Percentiles rank a stretch among this genome's conserved stretches.
Conservation (phyloP, 2,113 vertebrate species). For the Ptychochromis oligacanthus region DNA sequence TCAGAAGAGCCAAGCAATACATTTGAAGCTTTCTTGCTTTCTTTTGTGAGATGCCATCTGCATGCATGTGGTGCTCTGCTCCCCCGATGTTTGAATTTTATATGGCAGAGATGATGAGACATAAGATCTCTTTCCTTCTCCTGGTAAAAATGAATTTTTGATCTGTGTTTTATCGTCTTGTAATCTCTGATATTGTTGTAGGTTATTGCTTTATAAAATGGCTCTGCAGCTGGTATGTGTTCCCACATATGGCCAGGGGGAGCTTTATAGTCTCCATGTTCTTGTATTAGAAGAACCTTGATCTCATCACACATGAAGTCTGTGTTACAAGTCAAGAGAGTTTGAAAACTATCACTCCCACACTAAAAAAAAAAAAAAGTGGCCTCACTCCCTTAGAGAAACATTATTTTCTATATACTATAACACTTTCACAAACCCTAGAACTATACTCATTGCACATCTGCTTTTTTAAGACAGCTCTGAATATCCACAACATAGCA, state of each 20-base stretch:
- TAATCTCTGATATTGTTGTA: slow-evolving; percentile 63
- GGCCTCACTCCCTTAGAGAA: neutral
- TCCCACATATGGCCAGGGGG: slow-evolving; percentile 41
- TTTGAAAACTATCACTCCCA: slow-evolving; percentile 10
- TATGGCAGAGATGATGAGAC: slow-evolving; percentile 60
- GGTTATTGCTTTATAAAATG: slow-evolving; percentile 68
- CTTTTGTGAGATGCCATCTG: slow-evolving; percentile 10
- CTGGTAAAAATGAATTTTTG: slow-evolving; percentile 56
- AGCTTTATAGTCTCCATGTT: slow-evolving; percentile 50
- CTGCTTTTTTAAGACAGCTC: neutral
- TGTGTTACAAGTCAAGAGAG: slow-evolving; percentile 30
- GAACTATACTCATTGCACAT: neutral
- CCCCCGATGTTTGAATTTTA: slow-evolving; percentile 45
- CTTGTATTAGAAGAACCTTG: slow-evolving; percentile 27
- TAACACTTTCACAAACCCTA: neutral
- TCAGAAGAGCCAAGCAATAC: slow-evolving; percentile 25
- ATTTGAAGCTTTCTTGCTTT: slow-evolving; percentile 13
- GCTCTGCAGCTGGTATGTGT: slow-evolving; percentile 54
- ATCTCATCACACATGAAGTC: slow-evolving; percentile 22
- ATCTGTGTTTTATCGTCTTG: slow-evolving; percentile 64
- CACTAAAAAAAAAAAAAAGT: neutral
- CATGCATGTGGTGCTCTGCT: neutral
- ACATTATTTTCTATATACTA: neutral
- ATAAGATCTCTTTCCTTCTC: slow-evolving; percentile 34
- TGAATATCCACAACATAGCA: slow-evolving; percentile 14